Evolutionary conservation across 2,797 vertebrate species (phyloP).

Genomic region (Borostomias antarcticus): DNA sequence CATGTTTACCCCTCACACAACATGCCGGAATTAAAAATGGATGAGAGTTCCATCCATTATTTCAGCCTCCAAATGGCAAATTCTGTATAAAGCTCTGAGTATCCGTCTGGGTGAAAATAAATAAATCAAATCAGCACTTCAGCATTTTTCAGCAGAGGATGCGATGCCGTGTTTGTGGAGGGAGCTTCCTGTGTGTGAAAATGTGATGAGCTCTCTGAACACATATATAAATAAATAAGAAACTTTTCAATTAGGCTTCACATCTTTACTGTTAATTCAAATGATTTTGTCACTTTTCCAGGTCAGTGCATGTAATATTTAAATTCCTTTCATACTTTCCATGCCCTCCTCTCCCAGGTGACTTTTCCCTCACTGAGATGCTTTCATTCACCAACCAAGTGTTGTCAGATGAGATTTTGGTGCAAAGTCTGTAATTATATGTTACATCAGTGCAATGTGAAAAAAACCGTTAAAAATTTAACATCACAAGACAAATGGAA

Average conservation of each 20-base stretch:
- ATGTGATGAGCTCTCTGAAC: slow-evolving; percentile 70
- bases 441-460: slow-evolving; percentile 94
- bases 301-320: slow-evolving; percentile 92
- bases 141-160: slow-evolving; percentile 68
- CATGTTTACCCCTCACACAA: slow-evolving; percentile 85
- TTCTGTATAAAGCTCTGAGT: slow-evolving; percentile 80
- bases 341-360: slow-evolving; percentile 86
- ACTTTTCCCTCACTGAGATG: slow-evolving; percentile 89
- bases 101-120: slow-evolving; percentile 84
- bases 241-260: slow-evolving; percentile 72
- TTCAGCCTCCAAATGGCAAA: slow-evolving; percentile 85
- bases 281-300: slow-evolving; percentile 94
- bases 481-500: slow-evolving; percentile 93
- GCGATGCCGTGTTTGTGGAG: slow-evolving; percentile 61
- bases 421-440: slow-evolving; percentile 96
- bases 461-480: slow-evolving; percentile 98
- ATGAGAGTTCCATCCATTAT: slow-evolving; percentile 84
- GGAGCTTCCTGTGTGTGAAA: slow-evolving; percentile 65
- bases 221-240: slow-evolving; percentile 74
- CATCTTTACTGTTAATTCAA: slow-evolving; percentile 92
- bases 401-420: slow-evolving; percentile 97
- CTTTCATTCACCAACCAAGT: slow-evolving; percentile 91
- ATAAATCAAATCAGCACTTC: slow-evolving; percentile 85
- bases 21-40: slow-evolving; percentile 83
- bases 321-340: slow-evolving; percentile 83